These are phyloP conservation scores for Hyla sarda DNA, from an alignment of 2,113 vertebrate species.

Conservation along the genomic window DNA sequence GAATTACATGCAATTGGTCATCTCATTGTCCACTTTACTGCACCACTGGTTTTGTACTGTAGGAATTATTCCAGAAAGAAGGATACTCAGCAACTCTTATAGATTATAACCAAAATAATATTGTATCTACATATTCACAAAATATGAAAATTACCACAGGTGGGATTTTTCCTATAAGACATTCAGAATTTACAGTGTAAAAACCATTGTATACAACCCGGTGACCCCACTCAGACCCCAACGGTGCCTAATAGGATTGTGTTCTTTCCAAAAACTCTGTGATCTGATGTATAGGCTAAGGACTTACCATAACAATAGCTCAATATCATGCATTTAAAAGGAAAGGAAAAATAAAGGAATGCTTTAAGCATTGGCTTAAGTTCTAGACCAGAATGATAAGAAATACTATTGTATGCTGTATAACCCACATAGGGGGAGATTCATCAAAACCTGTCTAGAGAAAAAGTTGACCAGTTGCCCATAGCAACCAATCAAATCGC, in stretches of 20 bases:
- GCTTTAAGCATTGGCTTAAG: no score
- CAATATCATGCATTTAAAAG: conserved; percentile 13
- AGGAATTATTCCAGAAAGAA: no score
- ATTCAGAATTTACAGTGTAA: conserved; percentile 64
- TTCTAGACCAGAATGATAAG: no score
- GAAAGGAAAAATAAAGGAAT: not conserved
- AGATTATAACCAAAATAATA: not conserved
- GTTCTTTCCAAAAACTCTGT: not conserved
- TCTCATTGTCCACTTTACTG: conserved; percentile 55
- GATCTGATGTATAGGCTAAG: not conserved
- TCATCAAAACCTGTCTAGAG: no score
- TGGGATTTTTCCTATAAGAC: conserved; percentile 48
- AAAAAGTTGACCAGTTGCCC: no score
- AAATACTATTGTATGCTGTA: no score
- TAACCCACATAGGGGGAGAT: no score
- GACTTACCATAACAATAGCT: conserved; percentile 15
- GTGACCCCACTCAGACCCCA: conserved; percentile 12
- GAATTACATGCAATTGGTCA: conserved; percentile 6
- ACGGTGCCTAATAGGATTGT: not conserved
- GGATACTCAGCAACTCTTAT: conserved; percentile 18
- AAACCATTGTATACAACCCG: conserved; percentile 52
- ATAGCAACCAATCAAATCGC: no score
- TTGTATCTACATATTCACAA: not conserved
- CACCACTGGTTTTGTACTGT: conserved; percentile 20
- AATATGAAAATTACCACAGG: conserved; percentile 12